Percentiles rank a stretch among this genome's conserved stretches.
phyloP scores from a whole-genome alignment of 1,140 invertebrate genomes.

The Heliconius hewitsoni region DNA sequence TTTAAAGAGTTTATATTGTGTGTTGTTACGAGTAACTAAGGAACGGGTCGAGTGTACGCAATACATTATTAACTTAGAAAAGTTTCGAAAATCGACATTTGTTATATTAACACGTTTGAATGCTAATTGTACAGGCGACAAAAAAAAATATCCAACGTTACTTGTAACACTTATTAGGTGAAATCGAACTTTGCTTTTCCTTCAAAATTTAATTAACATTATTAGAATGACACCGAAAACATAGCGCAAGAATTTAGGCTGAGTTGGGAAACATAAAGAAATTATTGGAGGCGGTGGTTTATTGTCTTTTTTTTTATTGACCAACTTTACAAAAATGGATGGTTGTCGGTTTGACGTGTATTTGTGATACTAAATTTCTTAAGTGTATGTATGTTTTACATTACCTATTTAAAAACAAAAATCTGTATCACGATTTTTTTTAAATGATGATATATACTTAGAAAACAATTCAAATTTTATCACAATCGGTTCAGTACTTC shows the following conservation, averaged over 20 bases:
- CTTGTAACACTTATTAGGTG: conserved; percentile 75
- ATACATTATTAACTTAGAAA: conserved; percentile 45
- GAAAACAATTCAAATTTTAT: no score
- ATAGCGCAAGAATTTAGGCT: neutral
- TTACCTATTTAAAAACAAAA: no score
- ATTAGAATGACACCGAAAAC: conserved; percentile 68
- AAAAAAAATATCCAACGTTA: conserved; percentile 51
- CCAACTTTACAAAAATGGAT: no score
- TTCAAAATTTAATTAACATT: conserved; percentile 78
- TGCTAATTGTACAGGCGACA: conserved; percentile 71
- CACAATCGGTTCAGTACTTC: no score
- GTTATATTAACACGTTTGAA: conserved; percentile 70
- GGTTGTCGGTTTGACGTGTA: neutral
- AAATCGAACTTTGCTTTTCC: conserved; percentile 57
- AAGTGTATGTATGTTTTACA: no score
- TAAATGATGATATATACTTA: no score
- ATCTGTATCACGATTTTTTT: no score
- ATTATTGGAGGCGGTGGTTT: neutral
- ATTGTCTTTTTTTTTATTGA: neutral
- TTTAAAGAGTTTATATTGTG: neutral
- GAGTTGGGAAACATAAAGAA: neutral
- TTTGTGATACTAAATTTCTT: no score
- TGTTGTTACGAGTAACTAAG: neutral
- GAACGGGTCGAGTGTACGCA: conserved; percentile 1
- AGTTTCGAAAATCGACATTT: conserved; percentile 59